Conservation (phyloP, 1,140 invertebrate species). For the Eriocheir sinensis region DNA sequence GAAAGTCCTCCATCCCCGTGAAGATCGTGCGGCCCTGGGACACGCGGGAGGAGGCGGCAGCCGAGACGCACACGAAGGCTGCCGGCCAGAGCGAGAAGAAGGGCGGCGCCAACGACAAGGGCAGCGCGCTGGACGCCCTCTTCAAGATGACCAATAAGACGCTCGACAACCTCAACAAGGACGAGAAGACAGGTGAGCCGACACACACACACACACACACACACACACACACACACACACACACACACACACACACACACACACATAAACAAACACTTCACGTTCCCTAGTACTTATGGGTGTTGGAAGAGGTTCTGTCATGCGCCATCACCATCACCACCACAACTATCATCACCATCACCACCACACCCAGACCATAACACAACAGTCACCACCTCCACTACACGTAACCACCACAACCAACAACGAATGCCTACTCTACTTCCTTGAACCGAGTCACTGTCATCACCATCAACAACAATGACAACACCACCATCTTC, state of each 20-base stretch:
- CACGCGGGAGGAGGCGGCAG: slow-evolving; percentile 81
- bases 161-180: slow-evolving; percentile 82
- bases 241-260: slow-evolving; percentile 11
- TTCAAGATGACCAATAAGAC: slow-evolving; percentile 84
- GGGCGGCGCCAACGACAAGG: slow-evolving; percentile 66
- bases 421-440: neutral
- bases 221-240: slow-evolving; percentile 32
- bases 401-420: neutral
- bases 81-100: slow-evolving; percentile 80
- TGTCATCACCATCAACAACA: slow-evolving; percentile 18
- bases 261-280: neutral
- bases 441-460: neutral
- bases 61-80: slow-evolving; percentile 79
- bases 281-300: too few relatives aligned
- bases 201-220: neutral
- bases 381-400: neutral
- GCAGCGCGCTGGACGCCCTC: slow-evolving; percentile 82
- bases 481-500: too few relatives aligned
- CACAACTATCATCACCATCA: too few relatives aligned
- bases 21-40: slow-evolving; percentile 95
- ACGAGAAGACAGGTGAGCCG: slow-evolving; percentile 75
- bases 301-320: too few relatives aligned
- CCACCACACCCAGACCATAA: too few relatives aligned
- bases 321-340: too few relatives aligned
- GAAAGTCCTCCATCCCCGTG: slow-evolving; percentile 78